Evolutionary conservation across 2,113 vertebrate genomes (phyloP).

Genomic region (Lophotis ruficrista): DNA sequence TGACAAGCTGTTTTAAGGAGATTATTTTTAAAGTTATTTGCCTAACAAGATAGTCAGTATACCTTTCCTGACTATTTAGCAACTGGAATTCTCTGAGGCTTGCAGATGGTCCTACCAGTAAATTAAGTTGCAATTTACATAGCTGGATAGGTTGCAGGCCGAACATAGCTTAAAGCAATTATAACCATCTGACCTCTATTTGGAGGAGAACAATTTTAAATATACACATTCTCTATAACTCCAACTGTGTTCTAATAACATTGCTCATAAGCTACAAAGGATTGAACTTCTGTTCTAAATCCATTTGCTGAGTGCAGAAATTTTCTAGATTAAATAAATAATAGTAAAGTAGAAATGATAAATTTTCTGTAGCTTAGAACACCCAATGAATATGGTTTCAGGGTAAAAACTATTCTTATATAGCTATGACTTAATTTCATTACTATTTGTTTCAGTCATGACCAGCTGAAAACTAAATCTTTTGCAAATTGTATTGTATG

Average conservation of each 20-base stretch:
- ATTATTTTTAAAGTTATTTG: constrained; percentile 1
- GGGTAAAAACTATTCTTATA: background rate
- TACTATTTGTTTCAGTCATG: background rate
- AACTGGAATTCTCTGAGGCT: background rate
- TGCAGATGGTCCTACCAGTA: background rate
- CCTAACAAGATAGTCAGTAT: background rate
- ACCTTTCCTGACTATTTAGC: background rate
- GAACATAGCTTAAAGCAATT: background rate
- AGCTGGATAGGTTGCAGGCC: background rate
- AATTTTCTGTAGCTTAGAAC: background rate
- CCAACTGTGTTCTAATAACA: background rate
- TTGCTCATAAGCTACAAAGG: background rate
- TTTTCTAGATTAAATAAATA: background rate
- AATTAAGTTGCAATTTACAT: background rate
- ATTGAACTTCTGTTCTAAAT: background rate
- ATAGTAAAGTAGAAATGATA: background rate
- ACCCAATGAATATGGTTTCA: background rate
- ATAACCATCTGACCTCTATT: background rate
- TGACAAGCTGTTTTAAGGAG: background rate
- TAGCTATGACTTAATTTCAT: background rate
- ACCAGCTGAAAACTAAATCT: background rate
- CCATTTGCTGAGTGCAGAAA: background rate
- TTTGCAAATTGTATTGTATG: background rate
- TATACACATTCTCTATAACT: background rate
- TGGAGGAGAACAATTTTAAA: background rate